phyloP scores from a whole-genome alignment of 1,140 invertebrate species.

The Drusus annulatus region DNA sequence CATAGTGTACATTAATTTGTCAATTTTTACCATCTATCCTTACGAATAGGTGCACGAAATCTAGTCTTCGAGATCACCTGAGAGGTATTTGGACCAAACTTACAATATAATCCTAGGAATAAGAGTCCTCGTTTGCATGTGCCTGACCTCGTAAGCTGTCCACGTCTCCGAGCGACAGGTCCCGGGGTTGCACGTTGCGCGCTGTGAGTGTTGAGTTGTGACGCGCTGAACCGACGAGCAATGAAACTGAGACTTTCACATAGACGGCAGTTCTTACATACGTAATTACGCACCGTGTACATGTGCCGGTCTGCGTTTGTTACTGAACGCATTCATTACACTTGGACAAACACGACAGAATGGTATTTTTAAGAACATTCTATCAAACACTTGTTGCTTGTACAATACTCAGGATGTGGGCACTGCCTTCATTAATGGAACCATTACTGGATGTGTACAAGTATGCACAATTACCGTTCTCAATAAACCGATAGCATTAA shows the following conservation, averaged over 20 bases:
- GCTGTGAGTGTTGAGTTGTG: neutral
- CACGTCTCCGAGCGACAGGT: neutral
- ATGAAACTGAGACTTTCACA: conserved; percentile 34
- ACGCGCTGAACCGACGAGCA: conserved; percentile 30
- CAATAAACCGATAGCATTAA: too few relatives aligned
- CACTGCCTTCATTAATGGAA: neutral
- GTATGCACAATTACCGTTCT: too few relatives aligned
- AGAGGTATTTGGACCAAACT: too few relatives aligned
- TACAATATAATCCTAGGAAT: too few relatives aligned
- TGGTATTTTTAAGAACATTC: too few relatives aligned
- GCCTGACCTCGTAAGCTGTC: conserved; percentile 5
- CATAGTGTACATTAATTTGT: too few relatives aligned
- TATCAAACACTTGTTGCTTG: neutral
- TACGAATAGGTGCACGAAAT: too few relatives aligned
- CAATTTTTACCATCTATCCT: too few relatives aligned
- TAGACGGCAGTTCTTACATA: neutral
- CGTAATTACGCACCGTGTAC: conserved; percentile 11
- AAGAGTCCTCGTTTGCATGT: too few relatives aligned
- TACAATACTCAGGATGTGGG: neutral
- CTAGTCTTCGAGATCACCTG: too few relatives aligned
- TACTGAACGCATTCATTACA: conserved; percentile 6
- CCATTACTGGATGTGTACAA: too few relatives aligned
- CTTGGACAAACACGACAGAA: neutral
- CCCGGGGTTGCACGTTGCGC: neutral
- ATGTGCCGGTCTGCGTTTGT: neutral